Evolutionary conservation across 2,888 invertebrate genomes (phyloP).

Genomic region (Oscheius sp.): DNA sequence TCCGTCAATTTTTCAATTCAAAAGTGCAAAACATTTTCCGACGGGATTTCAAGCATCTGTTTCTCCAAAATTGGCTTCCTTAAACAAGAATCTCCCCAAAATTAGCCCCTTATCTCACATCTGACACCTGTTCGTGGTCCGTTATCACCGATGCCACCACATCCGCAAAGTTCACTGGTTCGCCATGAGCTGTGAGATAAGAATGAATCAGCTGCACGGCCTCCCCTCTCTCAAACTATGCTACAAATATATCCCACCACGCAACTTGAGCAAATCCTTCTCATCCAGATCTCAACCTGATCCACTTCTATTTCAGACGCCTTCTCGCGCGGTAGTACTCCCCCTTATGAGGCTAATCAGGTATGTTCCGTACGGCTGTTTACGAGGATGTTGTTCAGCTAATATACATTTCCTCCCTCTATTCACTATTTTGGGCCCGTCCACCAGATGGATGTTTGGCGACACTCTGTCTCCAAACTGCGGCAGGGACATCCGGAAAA

Average conservation of each 20-base stretch:
- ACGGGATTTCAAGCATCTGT: too few relatives aligned
- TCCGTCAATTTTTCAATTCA: too few relatives aligned
- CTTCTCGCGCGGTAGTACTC: conserved; percentile 13
- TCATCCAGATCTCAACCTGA: background rate
- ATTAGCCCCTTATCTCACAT: background rate
- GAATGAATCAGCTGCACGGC: conserved; percentile 5
- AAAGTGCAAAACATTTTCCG: too few relatives aligned
- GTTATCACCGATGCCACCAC: conserved; percentile 2
- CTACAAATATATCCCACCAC: background rate
- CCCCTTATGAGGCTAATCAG: conserved; percentile 20
- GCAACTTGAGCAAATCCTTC: background rate
- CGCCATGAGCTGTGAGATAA: conserved; percentile 6
- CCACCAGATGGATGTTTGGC: conserved; percentile 29
- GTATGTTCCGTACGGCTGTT: conserved; percentile 6
- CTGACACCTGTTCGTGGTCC: background rate
- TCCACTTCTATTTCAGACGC: conserved; percentile 13
- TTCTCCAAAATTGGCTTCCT: too few relatives aligned
- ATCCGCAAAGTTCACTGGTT: conserved; percentile 17
- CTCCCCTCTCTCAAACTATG: background rate
- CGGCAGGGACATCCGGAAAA: conserved; percentile 31
- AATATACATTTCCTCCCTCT: too few relatives aligned
- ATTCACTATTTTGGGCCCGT: too few relatives aligned
- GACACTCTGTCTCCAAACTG: conserved; percentile 28
- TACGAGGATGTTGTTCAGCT: too few relatives aligned
- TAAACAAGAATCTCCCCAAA: too few relatives aligned